These are phyloP conservation scores for Spea bombifrons DNA, from an alignment of 2,113 vertebrate species.

Conservation along the genomic window DNA sequence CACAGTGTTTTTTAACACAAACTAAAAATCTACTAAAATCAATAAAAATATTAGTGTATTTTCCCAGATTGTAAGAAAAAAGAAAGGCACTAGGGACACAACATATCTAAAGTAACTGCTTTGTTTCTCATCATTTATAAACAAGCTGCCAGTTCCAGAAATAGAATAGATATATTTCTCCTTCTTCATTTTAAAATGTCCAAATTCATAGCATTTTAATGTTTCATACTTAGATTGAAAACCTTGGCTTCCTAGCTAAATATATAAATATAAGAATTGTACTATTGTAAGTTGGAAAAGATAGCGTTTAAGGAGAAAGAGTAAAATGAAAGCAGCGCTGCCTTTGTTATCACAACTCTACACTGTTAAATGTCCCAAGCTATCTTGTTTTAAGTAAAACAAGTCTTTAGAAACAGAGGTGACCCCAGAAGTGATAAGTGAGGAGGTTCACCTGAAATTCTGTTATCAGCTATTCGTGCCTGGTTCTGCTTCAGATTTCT, in stretches of 20 bases:
- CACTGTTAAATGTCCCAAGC: slow-evolving; percentile 58
- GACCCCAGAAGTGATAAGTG: slow-evolving; percentile 66
- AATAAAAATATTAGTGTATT: no score
- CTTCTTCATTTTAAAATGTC: slow-evolving; percentile 17
- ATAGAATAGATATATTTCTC: no score
- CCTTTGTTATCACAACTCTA: slow-evolving; percentile 52
- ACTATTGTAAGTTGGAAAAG: slow-evolving; percentile 11
- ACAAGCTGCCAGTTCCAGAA: no score
- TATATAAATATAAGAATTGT: slow-evolving; percentile 18
- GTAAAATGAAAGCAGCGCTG: slow-evolving; percentile 50
- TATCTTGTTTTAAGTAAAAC: slow-evolving; percentile 67
- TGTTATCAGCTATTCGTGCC: slow-evolving; percentile 69
- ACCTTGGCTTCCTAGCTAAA: slow-evolving; percentile 21
- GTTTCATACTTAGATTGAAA: neutral
- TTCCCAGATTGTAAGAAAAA: no score
- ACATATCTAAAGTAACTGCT: no score
- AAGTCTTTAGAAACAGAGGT: slow-evolving; percentile 72
- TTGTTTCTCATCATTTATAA: no score
- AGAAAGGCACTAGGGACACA: no score
- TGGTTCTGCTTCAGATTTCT: slow-evolving; percentile 71
- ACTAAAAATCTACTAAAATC: no score
- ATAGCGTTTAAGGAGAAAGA: slow-evolving; percentile 41
- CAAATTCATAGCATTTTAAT: neutral
- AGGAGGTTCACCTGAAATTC: slow-evolving; percentile 65
- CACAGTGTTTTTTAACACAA: no score